Conservation (phyloP, 2,113 vertebrate genomes). For the Pao palembangensis region DNA sequence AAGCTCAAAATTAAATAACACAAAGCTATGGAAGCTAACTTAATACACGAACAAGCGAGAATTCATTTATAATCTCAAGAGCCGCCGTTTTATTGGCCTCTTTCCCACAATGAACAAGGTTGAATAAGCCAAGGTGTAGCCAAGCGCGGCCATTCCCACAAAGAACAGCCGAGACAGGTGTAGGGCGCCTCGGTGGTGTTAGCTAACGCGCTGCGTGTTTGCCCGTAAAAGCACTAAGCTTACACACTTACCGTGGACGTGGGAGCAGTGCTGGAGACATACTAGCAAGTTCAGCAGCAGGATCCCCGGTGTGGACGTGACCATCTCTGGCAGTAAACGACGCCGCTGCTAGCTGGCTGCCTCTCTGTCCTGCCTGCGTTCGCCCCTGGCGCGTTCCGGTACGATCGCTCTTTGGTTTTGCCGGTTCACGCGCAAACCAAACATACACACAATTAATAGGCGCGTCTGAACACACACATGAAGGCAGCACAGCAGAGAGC, state of each 20-base stretch:
- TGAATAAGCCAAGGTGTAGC: conserved; percentile 17
- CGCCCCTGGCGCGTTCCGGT: conserved; percentile 22
- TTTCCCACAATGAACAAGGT: not conserved
- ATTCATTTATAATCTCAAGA: accelerated
- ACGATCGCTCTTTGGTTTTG: conserved; percentile 26
- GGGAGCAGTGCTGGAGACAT: conserved; percentile 57
- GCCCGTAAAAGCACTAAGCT: not conserved
- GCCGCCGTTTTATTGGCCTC: not conserved
- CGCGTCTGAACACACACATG: not conserved
- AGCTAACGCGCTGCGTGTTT: conserved; percentile 11
- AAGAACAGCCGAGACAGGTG: conserved; percentile 52
- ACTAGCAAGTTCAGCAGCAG: conserved; percentile 60
- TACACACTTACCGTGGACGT: conserved; percentile 62
- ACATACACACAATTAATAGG: conserved; percentile 13
- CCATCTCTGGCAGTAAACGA: conserved; percentile 65
- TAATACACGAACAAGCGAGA: not conserved
- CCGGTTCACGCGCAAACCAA: conserved; percentile 34
- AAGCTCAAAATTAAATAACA: not conserved
- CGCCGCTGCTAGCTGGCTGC: conserved; percentile 44
- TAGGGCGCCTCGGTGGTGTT: conserved; percentile 8
- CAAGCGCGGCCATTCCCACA: conserved; percentile 23
- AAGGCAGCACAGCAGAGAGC: not conserved
- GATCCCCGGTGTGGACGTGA: conserved; percentile 61
- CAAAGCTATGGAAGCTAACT: not conserved
- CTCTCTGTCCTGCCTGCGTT: conserved; percentile 1